Conservation (phyloP, 1,140 invertebrate species). For the Drosophila gunungcola region DNA sequence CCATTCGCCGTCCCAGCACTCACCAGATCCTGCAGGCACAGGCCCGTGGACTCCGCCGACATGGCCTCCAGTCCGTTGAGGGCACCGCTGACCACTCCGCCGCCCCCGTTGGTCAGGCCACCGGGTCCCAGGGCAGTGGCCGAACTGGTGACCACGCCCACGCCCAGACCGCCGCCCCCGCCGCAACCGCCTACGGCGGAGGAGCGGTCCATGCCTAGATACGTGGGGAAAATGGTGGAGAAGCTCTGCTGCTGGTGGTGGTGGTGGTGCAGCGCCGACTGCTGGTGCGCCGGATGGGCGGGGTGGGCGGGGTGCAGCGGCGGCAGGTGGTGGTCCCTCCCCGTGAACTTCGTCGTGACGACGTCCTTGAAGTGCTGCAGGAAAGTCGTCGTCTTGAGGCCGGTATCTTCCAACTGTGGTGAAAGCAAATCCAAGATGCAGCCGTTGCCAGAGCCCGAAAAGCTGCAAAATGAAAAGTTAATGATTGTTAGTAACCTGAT, state of each 20-base stretch:
- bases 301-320: conserved; percentile 71
- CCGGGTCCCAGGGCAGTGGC: conserved; percentile 85
- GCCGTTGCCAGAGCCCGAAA: conserved; percentile 69
- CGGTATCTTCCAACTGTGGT: conserved; percentile 83
- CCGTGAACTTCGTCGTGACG: conserved; percentile 85
- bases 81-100: conserved; percentile 86
- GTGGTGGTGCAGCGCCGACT: conserved; percentile 76
- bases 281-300: conserved; percentile 73
- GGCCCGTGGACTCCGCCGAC: conserved; percentile 85
- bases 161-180: conserved; percentile 76
- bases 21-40: conserved; percentile 91
- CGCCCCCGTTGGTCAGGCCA: conserved; percentile 75
- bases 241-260: conserved; percentile 84
- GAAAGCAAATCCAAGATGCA: conserved; percentile 79
- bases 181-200: conserved; percentile 75
- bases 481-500: too few species aligned
- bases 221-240: conserved; percentile 84
- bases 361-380: conserved; percentile 85
- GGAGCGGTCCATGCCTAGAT: conserved; percentile 83
- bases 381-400: conserved; percentile 85
- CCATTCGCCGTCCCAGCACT: conserved; percentile 84
- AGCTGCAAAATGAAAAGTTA: conserved; percentile 25
- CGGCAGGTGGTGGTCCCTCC: conserved; percentile 81
- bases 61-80: conserved; percentile 86
- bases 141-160: conserved; percentile 84